Conservation (phyloP, 2,113 vertebrate genomes). For the Leucopternis melanops region DNA sequence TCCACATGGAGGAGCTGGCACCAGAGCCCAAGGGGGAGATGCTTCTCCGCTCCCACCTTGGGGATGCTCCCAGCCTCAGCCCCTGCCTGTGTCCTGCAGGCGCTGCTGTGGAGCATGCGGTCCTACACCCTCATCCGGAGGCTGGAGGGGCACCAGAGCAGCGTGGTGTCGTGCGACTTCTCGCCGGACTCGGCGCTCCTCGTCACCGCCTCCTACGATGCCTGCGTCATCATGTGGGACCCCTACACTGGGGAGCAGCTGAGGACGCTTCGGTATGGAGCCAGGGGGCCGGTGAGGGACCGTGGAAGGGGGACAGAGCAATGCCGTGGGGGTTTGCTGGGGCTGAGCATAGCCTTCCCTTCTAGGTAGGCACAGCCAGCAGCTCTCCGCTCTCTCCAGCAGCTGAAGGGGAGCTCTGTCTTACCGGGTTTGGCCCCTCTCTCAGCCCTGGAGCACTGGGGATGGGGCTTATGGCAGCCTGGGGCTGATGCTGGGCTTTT, state of each 20-base stretch:
- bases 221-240: conserved; percentile 94
- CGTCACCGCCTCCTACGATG: conserved; percentile 84
- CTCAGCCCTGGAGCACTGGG: background rate
- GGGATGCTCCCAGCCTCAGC: background rate
- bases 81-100: conserved; percentile 56
- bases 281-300: rapidly evolving
- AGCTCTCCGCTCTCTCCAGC: background rate
- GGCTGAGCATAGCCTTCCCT: background rate
- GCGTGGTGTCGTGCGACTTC: conserved; percentile 91
- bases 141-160: conserved; percentile 84
- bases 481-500: background rate
- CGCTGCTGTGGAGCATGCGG: conserved; percentile 91
- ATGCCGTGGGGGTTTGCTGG: background rate
- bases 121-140: conserved; percentile 89
- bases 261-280: conserved; percentile 77
- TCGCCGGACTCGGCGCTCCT: conserved; percentile 91
- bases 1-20: background rate
- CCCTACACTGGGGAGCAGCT: conserved; percentile 91
- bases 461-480: background rate
- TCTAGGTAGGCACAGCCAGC: background rate
- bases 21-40: background rate
- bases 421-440: background rate
- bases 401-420: background rate
- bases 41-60: rapidly evolving
- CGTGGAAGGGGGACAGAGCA: rapidly evolving